Conservation (phyloP, 2,113 vertebrate genomes). For the Aspiorhynchus laticeps region DNA sequence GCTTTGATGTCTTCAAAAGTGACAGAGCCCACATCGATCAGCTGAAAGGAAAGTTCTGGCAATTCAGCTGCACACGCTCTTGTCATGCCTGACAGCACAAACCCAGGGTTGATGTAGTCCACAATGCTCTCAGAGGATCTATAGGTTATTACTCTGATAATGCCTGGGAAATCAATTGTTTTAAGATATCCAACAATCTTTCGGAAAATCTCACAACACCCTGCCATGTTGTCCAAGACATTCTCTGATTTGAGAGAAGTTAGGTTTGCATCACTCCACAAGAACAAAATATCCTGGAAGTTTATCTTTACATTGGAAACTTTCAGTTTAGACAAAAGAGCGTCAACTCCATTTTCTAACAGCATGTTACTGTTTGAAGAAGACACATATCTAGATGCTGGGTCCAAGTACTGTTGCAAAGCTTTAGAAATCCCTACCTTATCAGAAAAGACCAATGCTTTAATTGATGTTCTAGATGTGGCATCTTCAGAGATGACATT, state of each 20-base stretch:
- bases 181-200: constrained; percentile 77
- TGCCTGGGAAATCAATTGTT: constrained; percentile 61
- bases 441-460: constrained; percentile 81
- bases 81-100: constrained; percentile 80
- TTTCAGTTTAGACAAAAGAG: constrained; percentile 59
- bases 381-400: constrained; percentile 69
- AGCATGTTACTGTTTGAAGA: constrained; percentile 66
- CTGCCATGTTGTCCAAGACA: constrained; percentile 70
- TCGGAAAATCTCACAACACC: constrained; percentile 80
- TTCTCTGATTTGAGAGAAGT: constrained; percentile 63
- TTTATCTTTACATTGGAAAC: constrained; percentile 63
- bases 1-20: constrained; percentile 73
- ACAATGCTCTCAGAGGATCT: constrained; percentile 75
- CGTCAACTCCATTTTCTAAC: constrained; percentile 51
- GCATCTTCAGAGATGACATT: constrained; percentile 55
- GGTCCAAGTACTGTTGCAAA: constrained; percentile 74
- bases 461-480: constrained; percentile 56
- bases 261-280: constrained; percentile 81
- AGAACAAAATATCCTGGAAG: constrained; percentile 80
- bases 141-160: constrained; percentile 79
- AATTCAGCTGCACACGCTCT: constrained; percentile 78
- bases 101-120: constrained; percentile 79
- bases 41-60: constrained; percentile 79
- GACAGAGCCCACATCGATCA: constrained; percentile 76
- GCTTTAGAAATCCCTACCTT: constrained; percentile 73